Conservation (phyloP, 2,113 vertebrate genomes). For the Pomatorhinus ruficollis region DNA sequence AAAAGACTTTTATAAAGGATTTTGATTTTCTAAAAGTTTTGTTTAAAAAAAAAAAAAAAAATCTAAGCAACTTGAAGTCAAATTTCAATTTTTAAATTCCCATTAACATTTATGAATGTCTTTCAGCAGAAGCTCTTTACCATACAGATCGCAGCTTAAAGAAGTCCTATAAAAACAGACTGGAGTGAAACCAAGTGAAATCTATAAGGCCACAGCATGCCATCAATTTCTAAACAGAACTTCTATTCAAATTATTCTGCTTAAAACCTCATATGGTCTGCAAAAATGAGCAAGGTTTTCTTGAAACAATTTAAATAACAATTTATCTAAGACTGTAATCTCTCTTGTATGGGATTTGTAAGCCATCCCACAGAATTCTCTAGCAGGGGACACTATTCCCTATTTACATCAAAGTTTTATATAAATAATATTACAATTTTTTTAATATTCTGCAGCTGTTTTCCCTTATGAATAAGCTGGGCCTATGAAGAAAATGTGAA, state of each 20-base stretch:
- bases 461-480: slow-evolving; percentile 65
- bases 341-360: slow-evolving; percentile 47
- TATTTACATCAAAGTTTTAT: slow-evolving; percentile 62
- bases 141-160: not conserved
- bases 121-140: not conserved
- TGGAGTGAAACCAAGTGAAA: slow-evolving; percentile 26
- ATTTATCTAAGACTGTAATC: slow-evolving; percentile 51
- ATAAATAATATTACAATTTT: slow-evolving; percentile 40
- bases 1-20: not conserved
- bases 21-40: slow-evolving; percentile 17
- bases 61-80: not conserved
- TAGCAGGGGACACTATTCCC: slow-evolving; percentile 24
- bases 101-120: not conserved
- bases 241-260: slow-evolving; percentile 21
- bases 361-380: slow-evolving; percentile 39
- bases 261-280: slow-evolving; percentile 23
- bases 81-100: not conserved
- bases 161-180: slow-evolving; percentile 27
- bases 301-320: slow-evolving; percentile 45
- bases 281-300: slow-evolving; percentile 19
- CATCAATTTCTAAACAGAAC: slow-evolving; percentile 43
- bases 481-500: slow-evolving; percentile 53
- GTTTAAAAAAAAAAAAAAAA: not conserved
- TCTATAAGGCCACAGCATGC: slow-evolving; percentile 20
- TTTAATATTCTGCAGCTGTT: slow-evolving; percentile 70